Base-by-base conservation (phyloP, 2,888 invertebrate genomes). In the Cartodere bifasciata region DNA sequence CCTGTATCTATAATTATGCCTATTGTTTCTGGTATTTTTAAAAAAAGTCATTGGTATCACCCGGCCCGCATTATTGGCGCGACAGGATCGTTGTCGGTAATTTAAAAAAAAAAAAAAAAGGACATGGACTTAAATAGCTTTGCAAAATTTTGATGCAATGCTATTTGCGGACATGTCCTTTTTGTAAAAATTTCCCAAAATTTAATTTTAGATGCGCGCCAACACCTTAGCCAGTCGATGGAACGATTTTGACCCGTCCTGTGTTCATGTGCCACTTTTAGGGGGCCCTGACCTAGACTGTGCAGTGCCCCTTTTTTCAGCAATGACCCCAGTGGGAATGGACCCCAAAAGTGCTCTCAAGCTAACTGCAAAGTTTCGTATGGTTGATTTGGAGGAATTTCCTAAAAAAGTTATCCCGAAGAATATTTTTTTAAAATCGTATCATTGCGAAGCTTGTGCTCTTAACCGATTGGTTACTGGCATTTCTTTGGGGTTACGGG, bases 251-350 rank as follows among this genome's bases (percentile, higher is more conserved):
- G 68, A 73, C 47, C 72, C 74, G 2, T 47, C 60, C 20, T 55
- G 63, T 33, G 68, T 75, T 4, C 65, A 68, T 43, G 67, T 73
- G n/a, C 76, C 78, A 2, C 65, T 79, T 2, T 34, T 60, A 15
- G 77, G 78, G 28, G 78, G 78, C 6, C 75, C 75, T 52, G 70
- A 75, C 37, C 66, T 70, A 13, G 65, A 70, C 35, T 70, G 72
- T 20, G 68, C 75, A 36, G 65, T 78, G 29, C 78, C 78, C 1
- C 52, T 79, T 16, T 65, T 75, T 38, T 73, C 74, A 5, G 68
- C 70, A 49, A 61, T 66, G 15, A 60, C 57, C 4, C 74, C 75
- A 2, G 42, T 49, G 4, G 46, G 43, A 4, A 53, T 65, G 21
- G 57, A 60, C 3, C 66, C 66, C 5, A 25, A 38, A 22, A 28